Conservation (phyloP, 2,797 vertebrate genomes). For the Pseudochaenichthys georgianus region DNA sequence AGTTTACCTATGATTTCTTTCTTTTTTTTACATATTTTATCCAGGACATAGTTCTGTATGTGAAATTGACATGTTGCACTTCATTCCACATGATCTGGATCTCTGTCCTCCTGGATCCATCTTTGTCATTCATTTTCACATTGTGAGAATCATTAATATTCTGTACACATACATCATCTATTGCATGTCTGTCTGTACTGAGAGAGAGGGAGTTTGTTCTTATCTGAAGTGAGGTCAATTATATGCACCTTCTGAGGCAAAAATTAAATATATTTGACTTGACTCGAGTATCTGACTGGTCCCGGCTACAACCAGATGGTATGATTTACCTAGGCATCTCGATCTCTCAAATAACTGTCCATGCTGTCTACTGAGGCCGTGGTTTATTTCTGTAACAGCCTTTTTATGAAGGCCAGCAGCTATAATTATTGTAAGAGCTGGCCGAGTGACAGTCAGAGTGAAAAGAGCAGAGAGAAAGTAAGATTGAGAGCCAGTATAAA, state of each 20-base stretch:
- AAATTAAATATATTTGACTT: too few species aligned
- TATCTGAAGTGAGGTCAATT: too few species aligned
- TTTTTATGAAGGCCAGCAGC: constrained; percentile 71
- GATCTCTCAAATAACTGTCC: constrained; percentile 57
- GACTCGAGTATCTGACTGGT: neutral
- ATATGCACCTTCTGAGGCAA: too few species aligned
- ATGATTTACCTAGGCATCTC: constrained; percentile 51
- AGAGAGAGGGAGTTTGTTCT: too few species aligned
- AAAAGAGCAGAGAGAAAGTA: constrained; percentile 46
- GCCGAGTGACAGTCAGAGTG: constrained; percentile 63
- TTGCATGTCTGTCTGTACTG: too few species aligned
- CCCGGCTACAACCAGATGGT: constrained; percentile 27
- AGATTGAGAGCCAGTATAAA: constrained; percentile 68
- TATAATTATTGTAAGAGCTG: constrained; percentile 71
- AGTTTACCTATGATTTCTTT: neutral
- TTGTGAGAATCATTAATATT: too few species aligned
- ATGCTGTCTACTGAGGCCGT: constrained; percentile 47
- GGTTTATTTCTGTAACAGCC: constrained; percentile 70
- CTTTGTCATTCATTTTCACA: too few species aligned
- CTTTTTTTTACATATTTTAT: neutral
- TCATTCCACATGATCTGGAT: too few species aligned
- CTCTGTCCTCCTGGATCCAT: too few species aligned
- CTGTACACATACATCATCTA: too few species aligned
- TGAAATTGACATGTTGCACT: too few species aligned
- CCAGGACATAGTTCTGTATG: too few species aligned